Base-by-base conservation (phyloP, 2,888 invertebrate genomes). In the Bibio marci region DNA sequence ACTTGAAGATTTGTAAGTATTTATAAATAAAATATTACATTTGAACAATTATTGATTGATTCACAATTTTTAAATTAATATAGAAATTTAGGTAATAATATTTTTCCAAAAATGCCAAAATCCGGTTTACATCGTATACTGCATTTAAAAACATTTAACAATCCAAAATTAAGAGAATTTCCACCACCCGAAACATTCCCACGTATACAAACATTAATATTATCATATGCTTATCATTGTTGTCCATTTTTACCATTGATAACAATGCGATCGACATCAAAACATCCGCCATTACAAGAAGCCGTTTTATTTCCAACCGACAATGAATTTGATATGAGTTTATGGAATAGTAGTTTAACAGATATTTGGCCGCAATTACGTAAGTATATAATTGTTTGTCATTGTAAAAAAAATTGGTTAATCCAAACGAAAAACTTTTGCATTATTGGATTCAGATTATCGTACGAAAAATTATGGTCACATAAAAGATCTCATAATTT, bases 201-300 rank as follows among this genome's bases (percentile, higher is more conserved):
- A 0, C 67, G 80, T 27, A 83, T 92, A 45, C 78, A 83, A 64
- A 80, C 79, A 11, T 67, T 92, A 53, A 77, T 85, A 30, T 65
- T 94, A 30, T 85, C 91, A 2, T 94, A 92, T 62, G 92, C 94
- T 47, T 95, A 94, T 64, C 94, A 95, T 59, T 95, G 94, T 65
- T 94, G 94, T 63, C 80, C 86, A 45, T 91, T 86, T 63, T 59
- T 85, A 52, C 76, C 80, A 34, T 62, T 77, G 49, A 69, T 73
- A 48, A 71, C 73, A 39, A 58, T 58, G 48, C 57, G 47, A 43
- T 64, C 58, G 0, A 67, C 67, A n/a, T 65, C 62, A 4, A 58
- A 57, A 35, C 64, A 62, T 53, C 70, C 47, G 53, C 71, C 41
- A 38, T 55, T 61, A 1, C 56, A 71, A 49, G 80, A 80, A 50